These are phyloP conservation scores for Talpa occidentalis DNA, from an alignment of 2,113 vertebrate species.

Conservation along the genomic window DNA sequence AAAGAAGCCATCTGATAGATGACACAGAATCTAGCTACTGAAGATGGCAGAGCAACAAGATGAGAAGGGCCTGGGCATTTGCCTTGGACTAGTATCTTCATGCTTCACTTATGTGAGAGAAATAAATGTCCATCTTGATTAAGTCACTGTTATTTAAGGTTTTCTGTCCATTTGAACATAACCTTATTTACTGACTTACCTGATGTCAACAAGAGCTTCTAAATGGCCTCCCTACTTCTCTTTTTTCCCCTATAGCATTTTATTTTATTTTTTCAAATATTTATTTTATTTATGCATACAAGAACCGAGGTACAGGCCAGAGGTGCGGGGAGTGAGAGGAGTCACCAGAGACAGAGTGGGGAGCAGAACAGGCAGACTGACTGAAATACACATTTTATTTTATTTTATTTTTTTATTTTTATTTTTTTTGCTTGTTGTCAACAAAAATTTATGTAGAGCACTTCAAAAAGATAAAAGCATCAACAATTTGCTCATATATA, in stretches of 20 bases:
- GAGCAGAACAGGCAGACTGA: too few species aligned
- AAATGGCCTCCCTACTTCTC: neutral
- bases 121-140: neutral
- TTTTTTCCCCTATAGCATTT: too few species aligned
- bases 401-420: too few species aligned
- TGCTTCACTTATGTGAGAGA: neutral
- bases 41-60: neutral
- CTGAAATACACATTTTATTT: too few species aligned
- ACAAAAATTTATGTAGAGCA: neutral
- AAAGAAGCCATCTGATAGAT: neutral
- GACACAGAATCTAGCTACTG: neutral
- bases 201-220: neutral
- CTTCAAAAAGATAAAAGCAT: neutral
- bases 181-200: neutral
- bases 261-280: too few species aligned
- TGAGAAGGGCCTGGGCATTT: neutral
- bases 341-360: too few species aligned
- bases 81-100: neutral
- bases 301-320: too few species aligned
- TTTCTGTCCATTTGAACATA: neutral
- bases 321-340: too few species aligned
- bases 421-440: neutral
- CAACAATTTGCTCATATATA: neutral
- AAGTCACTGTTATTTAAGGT: neutral
- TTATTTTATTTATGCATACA: too few species aligned